Evolutionary conservation across 2,113 vertebrate genomes (phyloP).

Genomic region (Serinus canaria): DNA sequence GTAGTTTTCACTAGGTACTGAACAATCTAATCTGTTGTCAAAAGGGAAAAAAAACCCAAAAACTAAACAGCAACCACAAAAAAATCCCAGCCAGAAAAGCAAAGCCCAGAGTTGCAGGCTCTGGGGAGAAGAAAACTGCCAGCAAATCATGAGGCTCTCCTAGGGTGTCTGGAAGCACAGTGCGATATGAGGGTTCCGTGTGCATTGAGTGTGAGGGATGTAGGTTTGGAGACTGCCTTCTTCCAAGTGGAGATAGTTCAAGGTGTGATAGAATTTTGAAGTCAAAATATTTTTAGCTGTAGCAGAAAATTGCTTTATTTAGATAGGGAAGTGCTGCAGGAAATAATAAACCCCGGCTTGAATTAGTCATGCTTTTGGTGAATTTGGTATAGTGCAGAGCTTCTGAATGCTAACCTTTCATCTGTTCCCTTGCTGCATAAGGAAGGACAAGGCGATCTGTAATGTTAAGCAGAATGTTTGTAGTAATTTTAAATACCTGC

Average conservation of each 20-base stretch:
- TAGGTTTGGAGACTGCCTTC: background rate
- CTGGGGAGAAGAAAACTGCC: background rate
- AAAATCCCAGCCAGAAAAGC: background rate
- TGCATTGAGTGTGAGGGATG: background rate
- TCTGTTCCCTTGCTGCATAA: background rate
- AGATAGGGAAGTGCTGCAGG: background rate
- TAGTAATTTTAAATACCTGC: background rate
- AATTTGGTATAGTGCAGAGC: background rate
- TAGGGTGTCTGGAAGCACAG: background rate
- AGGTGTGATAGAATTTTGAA: background rate
- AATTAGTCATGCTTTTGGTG: background rate
- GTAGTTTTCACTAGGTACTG: background rate
- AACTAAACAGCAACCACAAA: background rate
- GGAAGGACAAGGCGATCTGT: background rate
- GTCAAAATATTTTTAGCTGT: background rate
- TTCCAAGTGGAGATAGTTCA: background rate
- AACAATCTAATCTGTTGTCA: background rate
- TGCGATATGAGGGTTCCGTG: background rate
- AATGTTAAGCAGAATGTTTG: background rate
- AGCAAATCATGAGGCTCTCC: background rate
- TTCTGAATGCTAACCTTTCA: background rate
- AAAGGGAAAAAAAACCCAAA: background rate
- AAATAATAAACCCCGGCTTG: background rate
- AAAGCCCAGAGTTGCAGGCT: background rate
- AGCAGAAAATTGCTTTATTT: background rate